Conservation (phyloP, 2,113 vertebrate species). For the Cinclus mexicanus region DNA sequence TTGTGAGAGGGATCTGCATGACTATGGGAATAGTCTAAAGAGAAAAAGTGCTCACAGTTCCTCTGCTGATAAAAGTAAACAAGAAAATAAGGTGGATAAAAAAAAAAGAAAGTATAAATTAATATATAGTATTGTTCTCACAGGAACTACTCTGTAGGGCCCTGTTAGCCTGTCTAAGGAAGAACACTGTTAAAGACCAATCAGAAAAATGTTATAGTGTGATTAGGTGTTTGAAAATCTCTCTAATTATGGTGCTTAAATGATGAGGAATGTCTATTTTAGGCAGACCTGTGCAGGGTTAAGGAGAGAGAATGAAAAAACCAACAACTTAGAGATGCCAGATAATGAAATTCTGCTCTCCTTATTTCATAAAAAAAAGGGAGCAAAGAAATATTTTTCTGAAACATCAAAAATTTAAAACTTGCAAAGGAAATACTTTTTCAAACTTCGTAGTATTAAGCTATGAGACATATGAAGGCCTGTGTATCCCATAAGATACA, state of each 20-base stretch:
- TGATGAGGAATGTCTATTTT: not conserved
- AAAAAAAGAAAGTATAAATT: not conserved
- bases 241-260: not conserved
- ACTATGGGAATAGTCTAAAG: not conserved
- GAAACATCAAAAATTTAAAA: not conserved
- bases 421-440: not conserved
- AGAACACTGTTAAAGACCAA: not conserved
- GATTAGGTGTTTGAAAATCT: slow-evolving; percentile 10
- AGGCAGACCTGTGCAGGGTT: not conserved
- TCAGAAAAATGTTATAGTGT: not conserved
- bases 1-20: not conserved
- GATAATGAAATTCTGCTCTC: not conserved
- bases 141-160: not conserved
- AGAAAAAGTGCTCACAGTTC: not conserved
- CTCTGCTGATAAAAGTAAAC: not conserved
- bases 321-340: not conserved
- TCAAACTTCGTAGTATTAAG: not conserved
- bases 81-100: not conserved
- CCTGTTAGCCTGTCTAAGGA: not conserved
- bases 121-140: not conserved
- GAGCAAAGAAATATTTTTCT: not conserved
- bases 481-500: not conserved
- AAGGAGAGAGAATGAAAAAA: not conserved
- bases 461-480: not conserved
- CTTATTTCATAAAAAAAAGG: not conserved